phyloP scores from a whole-genome alignment of 2,113 vertebrate genomes.

The Dasypus novemcinctus region DNA sequence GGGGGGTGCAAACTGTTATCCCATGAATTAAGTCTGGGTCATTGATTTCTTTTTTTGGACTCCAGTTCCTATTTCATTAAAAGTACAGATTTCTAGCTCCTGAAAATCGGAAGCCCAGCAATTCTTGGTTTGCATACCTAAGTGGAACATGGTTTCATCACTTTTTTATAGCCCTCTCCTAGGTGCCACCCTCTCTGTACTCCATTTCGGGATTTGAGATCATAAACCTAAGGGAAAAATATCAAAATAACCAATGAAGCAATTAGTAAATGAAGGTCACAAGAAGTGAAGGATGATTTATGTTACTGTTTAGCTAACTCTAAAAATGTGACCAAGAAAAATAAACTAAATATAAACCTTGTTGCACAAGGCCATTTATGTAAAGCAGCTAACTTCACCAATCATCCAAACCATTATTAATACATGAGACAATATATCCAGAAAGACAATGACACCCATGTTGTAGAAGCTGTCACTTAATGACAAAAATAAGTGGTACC shows the following conservation, averaged over 20 bases:
- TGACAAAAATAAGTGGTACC: background rate
- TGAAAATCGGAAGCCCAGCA: background rate
- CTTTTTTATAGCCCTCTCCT: background rate
- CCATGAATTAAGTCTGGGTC: background rate
- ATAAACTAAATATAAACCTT: background rate
- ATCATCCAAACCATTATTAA: background rate
- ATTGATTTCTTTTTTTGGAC: background rate
- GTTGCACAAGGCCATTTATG: background rate
- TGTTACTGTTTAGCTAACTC: background rate
- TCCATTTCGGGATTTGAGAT: slow-evolving; percentile 5
- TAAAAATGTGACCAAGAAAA: slow-evolving; percentile 8
- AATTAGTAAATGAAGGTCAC: background rate
- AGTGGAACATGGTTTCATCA: no score
- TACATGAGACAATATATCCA: slow-evolving; percentile 33
- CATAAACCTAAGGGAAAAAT: background rate
- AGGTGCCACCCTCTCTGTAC: background rate
- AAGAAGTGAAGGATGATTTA: background rate
- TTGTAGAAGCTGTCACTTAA: background rate
- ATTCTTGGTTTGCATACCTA: background rate
- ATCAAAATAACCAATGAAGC: background rate
- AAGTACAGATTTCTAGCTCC: background rate
- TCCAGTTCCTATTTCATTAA: background rate
- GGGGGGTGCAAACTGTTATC: background rate
- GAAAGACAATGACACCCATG: background rate
- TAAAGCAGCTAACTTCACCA: slow-evolving; percentile 28